phyloP scores from a whole-genome alignment of 2,113 vertebrate genomes.

The Callithrix jacchus region DNA sequence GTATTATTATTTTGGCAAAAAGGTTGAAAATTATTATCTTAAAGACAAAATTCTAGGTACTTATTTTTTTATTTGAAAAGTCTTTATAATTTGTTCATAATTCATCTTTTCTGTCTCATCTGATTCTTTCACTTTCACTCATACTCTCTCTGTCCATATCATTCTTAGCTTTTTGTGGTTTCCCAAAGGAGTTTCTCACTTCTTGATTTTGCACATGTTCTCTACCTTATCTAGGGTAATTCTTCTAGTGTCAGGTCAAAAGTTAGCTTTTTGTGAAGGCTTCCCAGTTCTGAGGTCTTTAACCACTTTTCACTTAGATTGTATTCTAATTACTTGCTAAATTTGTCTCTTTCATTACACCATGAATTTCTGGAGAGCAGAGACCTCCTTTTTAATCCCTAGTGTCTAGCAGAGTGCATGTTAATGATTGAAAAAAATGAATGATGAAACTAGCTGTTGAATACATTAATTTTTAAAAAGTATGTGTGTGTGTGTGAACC shows the following conservation, averaged over 20 bases:
- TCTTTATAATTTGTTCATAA: neutral
- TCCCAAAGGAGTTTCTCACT: neutral
- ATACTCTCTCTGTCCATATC: neutral
- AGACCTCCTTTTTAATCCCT: slow-evolving; percentile 44
- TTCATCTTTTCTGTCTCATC: neutral
- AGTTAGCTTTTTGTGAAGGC: slow-evolving; percentile 46
- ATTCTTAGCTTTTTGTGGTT: neutral
- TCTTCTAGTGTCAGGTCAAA: slow-evolving; percentile 46
- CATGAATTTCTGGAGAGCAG: slow-evolving; percentile 54
- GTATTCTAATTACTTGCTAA: slow-evolving; percentile 67
- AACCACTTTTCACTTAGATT: slow-evolving; percentile 42
- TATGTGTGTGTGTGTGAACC: neutral
- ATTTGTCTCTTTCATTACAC: slow-evolving; percentile 52
- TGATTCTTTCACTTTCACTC: neutral
- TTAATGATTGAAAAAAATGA: slow-evolving; percentile 52
- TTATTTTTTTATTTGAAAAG: neutral
- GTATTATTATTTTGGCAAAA: neutral
- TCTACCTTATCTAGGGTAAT: neutral
- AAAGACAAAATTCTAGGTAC: neutral
- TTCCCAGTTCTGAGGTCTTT: slow-evolving; percentile 51
- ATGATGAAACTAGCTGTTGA: slow-evolving; percentile 53
- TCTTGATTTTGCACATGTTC: neutral
- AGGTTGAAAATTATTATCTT: neutral
- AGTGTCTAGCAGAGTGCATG: slow-evolving; percentile 45
- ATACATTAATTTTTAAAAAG: slow-evolving; percentile 41